Conservation (phyloP, 2,113 vertebrate genomes). For the Strigops habroptila region DNA sequence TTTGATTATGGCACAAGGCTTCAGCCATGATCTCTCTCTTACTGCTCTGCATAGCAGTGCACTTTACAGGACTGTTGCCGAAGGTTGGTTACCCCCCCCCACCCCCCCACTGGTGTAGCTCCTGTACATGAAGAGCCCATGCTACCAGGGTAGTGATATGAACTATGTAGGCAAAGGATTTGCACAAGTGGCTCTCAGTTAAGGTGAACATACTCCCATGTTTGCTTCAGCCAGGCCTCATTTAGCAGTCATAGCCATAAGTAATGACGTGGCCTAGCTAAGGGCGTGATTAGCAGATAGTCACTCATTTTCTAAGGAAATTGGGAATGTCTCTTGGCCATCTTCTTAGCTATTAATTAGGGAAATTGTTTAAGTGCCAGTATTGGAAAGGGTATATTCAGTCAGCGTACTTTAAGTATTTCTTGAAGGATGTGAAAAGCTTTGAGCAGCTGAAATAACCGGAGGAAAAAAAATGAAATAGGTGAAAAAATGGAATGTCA, state of each 20-base stretch:
- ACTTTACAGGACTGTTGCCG: not conserved
- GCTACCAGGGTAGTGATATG: not conserved
- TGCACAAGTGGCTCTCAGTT: not conserved
- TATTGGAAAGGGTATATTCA: not conserved
- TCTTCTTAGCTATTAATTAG: not conserved
- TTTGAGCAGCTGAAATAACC: not conserved
- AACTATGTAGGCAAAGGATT: not conserved
- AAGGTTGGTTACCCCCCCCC: not conserved
- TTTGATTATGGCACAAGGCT: not conserved
- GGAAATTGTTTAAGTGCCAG: not conserved
- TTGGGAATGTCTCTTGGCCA: not conserved
- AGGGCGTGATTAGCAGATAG: not conserved
- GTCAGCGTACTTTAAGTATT: not conserved
- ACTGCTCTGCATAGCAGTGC: not conserved
- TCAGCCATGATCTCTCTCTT: not conserved
- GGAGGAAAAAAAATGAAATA: not conserved
- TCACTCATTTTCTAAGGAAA: not conserved
- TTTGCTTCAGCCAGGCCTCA: not conserved
- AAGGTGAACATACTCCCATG: not conserved
- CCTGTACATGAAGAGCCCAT: not conserved
- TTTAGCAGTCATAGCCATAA: not conserved
- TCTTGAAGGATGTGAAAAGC: not conserved
- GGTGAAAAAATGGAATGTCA: not conserved
- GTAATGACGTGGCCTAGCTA: not conserved
- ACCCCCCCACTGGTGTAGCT: fast-evolving